Percentiles rank a stretch among this genome's conserved stretches.
phyloP scores from a whole-genome alignment of 2,888 invertebrate species.

The Blastobasis lacticolella region DNA sequence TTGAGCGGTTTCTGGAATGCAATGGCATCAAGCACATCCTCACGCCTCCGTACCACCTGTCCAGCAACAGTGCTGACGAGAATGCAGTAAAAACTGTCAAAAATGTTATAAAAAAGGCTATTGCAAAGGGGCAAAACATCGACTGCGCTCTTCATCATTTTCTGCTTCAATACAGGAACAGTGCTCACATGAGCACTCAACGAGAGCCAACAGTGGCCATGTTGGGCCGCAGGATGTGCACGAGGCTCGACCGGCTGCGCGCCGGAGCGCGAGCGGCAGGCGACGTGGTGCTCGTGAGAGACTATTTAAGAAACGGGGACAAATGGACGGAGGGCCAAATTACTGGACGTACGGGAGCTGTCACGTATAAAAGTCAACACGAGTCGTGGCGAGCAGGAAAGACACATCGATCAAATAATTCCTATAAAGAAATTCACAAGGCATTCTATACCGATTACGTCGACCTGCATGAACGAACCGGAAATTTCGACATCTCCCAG shows the following conservation, averaged over 20 bases:
- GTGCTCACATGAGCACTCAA: neutral
- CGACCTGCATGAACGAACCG: neutral
- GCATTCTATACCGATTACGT: neutral
- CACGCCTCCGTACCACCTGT: slow-evolving; percentile 12
- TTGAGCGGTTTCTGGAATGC: slow-evolving; percentile 8
- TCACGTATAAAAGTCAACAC: slow-evolving; percentile 2
- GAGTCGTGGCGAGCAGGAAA: neutral
- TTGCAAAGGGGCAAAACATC: neutral
- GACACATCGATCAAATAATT: slow-evolving; percentile 3
- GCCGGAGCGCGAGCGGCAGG: neutral
- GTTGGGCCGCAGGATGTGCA: neutral
- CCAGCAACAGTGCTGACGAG: slow-evolving; percentile 14
- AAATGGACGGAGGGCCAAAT: slow-evolving; percentile 4
- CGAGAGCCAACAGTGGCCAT: neutral
- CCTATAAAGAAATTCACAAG: neutral
- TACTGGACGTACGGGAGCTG: slow-evolving; percentile 2
- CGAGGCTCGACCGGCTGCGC: slow-evolving; percentile 1
- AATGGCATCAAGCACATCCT: slow-evolving; percentile 11
- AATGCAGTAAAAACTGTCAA: slow-evolving; percentile 14
- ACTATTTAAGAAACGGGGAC: neutral
- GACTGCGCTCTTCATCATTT: neutral
- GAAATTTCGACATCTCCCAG: neutral
- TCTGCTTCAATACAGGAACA: neutral
- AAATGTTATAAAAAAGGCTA: neutral
- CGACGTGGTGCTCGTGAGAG: slow-evolving; percentile 3